Evolutionary conservation across 2,113 vertebrate genomes (phyloP).

Genomic region (Lethenteron camtschaticum): DNA sequence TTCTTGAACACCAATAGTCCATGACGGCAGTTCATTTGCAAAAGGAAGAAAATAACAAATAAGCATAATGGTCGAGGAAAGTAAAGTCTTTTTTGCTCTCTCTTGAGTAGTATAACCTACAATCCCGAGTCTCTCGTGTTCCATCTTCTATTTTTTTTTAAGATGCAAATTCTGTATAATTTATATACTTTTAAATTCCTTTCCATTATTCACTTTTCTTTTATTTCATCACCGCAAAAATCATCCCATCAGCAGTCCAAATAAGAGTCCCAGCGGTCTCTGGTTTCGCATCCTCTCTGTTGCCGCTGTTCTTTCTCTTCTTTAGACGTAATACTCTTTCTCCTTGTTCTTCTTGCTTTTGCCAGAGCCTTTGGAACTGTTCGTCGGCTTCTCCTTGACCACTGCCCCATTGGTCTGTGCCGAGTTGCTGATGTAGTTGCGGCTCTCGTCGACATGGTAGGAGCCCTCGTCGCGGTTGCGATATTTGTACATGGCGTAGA

Average conservation of each 20-base stretch:
- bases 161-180: too few species aligned
- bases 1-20: too few species aligned
- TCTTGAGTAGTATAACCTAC: not conserved
- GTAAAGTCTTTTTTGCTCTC: not conserved
- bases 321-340: slow-evolving; percentile 97
- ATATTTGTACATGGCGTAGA: slow-evolving; percentile 99
- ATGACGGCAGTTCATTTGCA: too few species aligned
- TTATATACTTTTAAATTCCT: too few species aligned
- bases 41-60: slow-evolving; percentile 1
- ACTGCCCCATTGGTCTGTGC: slow-evolving; percentile 94
- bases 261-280: not conserved
- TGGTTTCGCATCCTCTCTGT: not conserved
- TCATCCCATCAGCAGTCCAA: not conserved
- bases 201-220: too few species aligned
- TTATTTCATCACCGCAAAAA: too few species aligned
- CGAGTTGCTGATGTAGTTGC: slow-evolving; percentile 99
- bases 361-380: slow-evolving; percentile 57
- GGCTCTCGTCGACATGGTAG: slow-evolving; percentile 98
- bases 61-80: slow-evolving; percentile 2
- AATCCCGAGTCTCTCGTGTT: not conserved
- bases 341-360: slow-evolving; percentile 99
- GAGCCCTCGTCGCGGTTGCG: slow-evolving; percentile 99
- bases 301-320: not conserved
- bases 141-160: too few species aligned
- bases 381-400: slow-evolving; percentile 87